These are phyloP conservation scores for Glaucidium brasilianum DNA, from an alignment of 2,113 vertebrate genomes.

Conservation along the genomic window DNA sequence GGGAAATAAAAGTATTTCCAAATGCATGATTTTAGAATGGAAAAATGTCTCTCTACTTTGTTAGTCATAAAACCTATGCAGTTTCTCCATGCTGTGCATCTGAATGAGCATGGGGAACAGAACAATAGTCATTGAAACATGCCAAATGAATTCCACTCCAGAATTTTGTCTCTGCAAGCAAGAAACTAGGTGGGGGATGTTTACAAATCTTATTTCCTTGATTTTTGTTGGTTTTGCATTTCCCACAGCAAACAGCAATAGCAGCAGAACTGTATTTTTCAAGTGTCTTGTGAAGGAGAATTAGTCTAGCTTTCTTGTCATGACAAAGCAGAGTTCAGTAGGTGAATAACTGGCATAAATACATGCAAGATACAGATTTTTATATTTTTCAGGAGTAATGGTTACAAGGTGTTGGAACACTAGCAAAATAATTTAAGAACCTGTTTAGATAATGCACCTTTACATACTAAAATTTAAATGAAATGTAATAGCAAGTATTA, in stretches of 20 bases:
- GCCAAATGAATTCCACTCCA: constrained; percentile 1
- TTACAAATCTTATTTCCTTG: neutral
- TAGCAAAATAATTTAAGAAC: neutral
- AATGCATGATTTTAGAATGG: neutral
- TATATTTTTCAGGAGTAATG: neutral
- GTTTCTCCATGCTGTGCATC: neutral
- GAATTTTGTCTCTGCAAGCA: neutral
- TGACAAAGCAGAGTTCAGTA: neutral
- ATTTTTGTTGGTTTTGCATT: neutral
- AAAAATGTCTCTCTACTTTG: neutral
- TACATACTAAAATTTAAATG: neutral
- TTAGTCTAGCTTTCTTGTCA: neutral
- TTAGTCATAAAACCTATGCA: neutral
- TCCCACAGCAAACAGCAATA: neutral
- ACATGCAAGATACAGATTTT: neutral
- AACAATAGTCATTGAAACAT: constrained; percentile 20
- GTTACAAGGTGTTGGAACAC: neutral
- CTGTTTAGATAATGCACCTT: neutral
- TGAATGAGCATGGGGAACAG: neutral
- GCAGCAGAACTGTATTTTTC: neutral
- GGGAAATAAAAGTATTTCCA: constrained; percentile 3
- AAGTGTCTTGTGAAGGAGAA: neutral
- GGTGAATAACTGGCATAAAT: neutral
- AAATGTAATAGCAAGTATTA: neutral
- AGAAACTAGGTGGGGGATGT: neutral